phyloP scores from a whole-genome alignment of 2,797 vertebrate genomes.

The Hyperoplus lanceolatus region DNA sequence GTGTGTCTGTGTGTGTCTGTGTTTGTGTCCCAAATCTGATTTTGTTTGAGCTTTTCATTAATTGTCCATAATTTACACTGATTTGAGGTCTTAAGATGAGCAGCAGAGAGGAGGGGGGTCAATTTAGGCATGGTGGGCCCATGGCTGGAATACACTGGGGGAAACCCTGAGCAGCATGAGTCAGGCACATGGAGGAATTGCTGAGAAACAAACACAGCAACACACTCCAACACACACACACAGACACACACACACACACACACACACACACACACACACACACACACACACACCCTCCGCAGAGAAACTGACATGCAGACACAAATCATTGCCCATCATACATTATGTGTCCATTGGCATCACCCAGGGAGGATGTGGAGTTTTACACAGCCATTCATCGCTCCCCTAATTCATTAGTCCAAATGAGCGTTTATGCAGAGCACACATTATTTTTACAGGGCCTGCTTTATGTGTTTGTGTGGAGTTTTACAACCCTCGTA shows the following conservation, averaged over 20 bases:
- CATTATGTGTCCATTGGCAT: slow-evolving; percentile 52
- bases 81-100: slow-evolving; percentile 25
- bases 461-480: slow-evolving; percentile 85
- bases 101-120: neutral
- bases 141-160: no score
- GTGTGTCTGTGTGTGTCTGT: slow-evolving; percentile 1
- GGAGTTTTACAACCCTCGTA: slow-evolving; percentile 83
- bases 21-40: neutral
- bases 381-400: slow-evolving; percentile 73
- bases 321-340: slow-evolving; percentile 49
- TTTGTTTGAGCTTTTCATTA: neutral
- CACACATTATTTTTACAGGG: slow-evolving; percentile 84
- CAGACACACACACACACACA: neutral
- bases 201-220: slow-evolving; percentile 18
- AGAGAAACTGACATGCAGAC: slow-evolving; percentile 22
- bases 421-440: slow-evolving; percentile 83
- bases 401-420: slow-evolving; percentile 84
- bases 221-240: slow-evolving; percentile 7
- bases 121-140: no score
- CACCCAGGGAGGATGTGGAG: slow-evolving; percentile 70
- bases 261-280: slow-evolving; percentile 9
- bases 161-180: no score
- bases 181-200: neutral
- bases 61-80: slow-evolving; percentile 28
- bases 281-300: neutral